Evolutionary conservation across 1,140 invertebrate genomes (phyloP).

Genomic region (Brachionus rubens): DNA sequence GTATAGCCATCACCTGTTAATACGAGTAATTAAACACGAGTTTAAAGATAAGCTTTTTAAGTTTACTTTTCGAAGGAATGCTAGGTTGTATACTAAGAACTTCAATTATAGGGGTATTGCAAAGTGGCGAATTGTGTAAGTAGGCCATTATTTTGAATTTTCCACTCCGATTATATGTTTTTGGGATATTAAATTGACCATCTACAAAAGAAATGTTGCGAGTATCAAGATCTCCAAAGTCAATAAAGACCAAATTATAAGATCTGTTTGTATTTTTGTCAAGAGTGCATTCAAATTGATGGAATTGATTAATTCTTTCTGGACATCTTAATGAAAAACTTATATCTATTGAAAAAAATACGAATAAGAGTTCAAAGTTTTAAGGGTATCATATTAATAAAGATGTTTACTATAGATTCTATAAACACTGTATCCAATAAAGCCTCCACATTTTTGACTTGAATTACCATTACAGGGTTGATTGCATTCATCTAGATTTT

Average conservation of each 20-base stretch:
- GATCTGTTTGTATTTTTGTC: neutral
- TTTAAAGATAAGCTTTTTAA: neutral
- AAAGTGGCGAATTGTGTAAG: neutral
- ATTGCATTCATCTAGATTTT: too few relatives aligned
- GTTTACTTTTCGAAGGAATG: neutral
- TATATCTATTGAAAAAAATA: neutral
- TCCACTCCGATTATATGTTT: neutral
- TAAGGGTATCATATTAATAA: neutral
- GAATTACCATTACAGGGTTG: slow-evolving; percentile 12
- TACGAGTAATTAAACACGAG: neutral
- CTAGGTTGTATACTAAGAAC: neutral
- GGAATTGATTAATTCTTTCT: neutral
- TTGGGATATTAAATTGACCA: neutral
- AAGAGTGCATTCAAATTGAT: neutral
- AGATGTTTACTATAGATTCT: neutral
- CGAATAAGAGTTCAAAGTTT: neutral
- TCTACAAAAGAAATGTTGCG: neutral
- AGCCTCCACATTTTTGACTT: slow-evolving; percentile 15
- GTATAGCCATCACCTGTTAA: neutral
- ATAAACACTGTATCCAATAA: neutral
- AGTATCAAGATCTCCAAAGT: neutral
- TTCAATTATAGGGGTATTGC: neutral
- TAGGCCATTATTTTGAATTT: neutral
- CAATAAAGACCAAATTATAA: neutral
- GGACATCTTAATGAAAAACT: neutral